Evolutionary conservation across 2,888 invertebrate species (phyloP).

Genomic region (Noctuana brunneofusca): DNA sequence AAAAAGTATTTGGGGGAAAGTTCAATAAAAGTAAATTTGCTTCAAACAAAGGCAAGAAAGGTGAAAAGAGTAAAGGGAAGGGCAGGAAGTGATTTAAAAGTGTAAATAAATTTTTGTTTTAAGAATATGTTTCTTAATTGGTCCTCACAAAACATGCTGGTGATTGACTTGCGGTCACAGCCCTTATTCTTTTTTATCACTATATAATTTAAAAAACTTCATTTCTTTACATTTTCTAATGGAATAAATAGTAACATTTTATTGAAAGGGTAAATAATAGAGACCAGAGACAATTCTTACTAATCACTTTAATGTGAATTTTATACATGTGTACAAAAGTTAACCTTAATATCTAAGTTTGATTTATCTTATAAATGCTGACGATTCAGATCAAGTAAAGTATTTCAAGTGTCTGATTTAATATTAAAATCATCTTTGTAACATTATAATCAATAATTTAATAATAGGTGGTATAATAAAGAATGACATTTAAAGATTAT

Average conservation of each 20-base stretch:
- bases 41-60: conserved; percentile 45
- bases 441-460: no score
- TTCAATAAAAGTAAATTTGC: conserved; percentile 63
- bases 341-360: conserved; percentile 4
- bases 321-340: conserved; percentile 11
- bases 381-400: neutral
- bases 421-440: no score
- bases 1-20: conserved; percentile 71
- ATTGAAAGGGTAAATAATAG: neutral
- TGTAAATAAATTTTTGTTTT: conserved; percentile 19
- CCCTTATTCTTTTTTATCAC: no score
- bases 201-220: no score
- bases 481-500: no score
- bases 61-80: conserved; percentile 55
- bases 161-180: no score
- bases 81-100: conserved; percentile 42
- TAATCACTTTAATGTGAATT: conserved; percentile 25
- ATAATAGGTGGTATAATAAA: neutral
- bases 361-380: neutral
- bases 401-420: neutral
- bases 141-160: neutral
- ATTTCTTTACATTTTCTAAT: no score
- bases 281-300: neutral
- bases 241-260: no score
- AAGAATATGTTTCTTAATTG: neutral